Conservation (phyloP, 2,113 vertebrate genomes). For the Pampusana beccarii region DNA sequence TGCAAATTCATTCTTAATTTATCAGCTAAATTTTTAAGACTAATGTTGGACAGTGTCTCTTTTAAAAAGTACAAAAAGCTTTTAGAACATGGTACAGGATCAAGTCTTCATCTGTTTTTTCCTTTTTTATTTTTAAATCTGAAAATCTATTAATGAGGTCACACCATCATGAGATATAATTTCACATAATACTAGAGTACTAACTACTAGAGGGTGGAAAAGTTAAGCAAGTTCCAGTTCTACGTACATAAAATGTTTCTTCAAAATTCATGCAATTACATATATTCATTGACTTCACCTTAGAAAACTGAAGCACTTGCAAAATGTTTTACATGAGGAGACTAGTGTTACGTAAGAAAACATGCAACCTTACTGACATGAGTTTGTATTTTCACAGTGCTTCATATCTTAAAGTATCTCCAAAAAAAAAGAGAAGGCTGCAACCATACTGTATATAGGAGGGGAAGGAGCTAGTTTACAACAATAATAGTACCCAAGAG, state of each 20-base stretch:
- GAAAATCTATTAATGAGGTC: neutral
- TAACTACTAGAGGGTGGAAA: neutral
- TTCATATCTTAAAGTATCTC: neutral
- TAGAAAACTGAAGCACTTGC: neutral
- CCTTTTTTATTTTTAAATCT: neutral
- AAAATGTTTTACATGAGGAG: neutral
- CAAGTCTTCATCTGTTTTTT: neutral
- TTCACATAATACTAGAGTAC: neutral
- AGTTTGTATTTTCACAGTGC: neutral
- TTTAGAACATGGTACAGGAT: neutral
- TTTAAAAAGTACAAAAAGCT: neutral
- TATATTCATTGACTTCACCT: neutral
- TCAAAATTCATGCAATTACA: neutral
- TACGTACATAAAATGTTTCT: neutral
- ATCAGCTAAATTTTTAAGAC: neutral
- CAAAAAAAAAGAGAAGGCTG: neutral
- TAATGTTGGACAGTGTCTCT: neutral
- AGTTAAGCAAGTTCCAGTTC: neutral
- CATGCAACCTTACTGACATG: neutral
- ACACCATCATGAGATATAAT: neutral
- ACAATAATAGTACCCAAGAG: neutral
- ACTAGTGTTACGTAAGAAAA: neutral
- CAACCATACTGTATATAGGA: fast-evolving
- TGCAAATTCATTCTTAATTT: neutral
- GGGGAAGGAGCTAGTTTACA: neutral